A percentile compares a stretch with the other conserved stretches of the same genome.
phyloP scores from a whole-genome alignment of 2,888 invertebrate genomes.

The Dusona sp. region DNA sequence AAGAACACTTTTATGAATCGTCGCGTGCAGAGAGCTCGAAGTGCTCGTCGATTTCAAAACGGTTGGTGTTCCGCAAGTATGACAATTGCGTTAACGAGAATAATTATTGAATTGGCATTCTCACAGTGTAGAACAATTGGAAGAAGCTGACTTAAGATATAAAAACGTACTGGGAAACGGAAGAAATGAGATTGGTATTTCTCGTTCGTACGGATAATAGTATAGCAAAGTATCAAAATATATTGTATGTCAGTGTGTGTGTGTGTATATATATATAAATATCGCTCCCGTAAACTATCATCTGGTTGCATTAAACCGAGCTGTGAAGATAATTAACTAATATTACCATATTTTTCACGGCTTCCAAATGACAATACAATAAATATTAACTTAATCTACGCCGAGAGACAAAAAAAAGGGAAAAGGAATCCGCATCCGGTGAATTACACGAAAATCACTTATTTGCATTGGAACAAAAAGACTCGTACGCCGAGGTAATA shows the following conservation, averaged over 20 bases:
- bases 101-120: slow-evolving; percentile 35
- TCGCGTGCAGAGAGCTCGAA: neutral
- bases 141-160: slow-evolving; percentile 51
- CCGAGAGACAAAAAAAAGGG: slow-evolving; percentile 18
- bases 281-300: slow-evolving; percentile 43
- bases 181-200: slow-evolving; percentile 25
- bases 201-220: slow-evolving; percentile 27
- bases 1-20: neutral
- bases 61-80: neutral
- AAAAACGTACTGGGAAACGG: slow-evolving; percentile 24
- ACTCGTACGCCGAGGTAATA: neutral
- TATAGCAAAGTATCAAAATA: slow-evolving; percentile 69
- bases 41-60: slow-evolving; percentile 1
- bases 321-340: neutral
- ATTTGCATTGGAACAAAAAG: slow-evolving; percentile 22
- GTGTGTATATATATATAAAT: slow-evolving; percentile 36
- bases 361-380: slow-evolving; percentile 48
- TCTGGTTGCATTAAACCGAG: slow-evolving; percentile 50
- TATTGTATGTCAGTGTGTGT: slow-evolving; percentile 49
- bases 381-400: slow-evolving; percentile 61
- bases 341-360: slow-evolving; percentile 21
- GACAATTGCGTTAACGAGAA: slow-evolving; percentile 22
- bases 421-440: slow-evolving; percentile 20
- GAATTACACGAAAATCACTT: slow-evolving; percentile 24
- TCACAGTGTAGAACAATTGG: slow-evolving; percentile 51